These are phyloP conservation scores for Aproaerema taeniolella DNA, from an alignment of 2,888 invertebrate genomes.

Conservation along the genomic window DNA sequence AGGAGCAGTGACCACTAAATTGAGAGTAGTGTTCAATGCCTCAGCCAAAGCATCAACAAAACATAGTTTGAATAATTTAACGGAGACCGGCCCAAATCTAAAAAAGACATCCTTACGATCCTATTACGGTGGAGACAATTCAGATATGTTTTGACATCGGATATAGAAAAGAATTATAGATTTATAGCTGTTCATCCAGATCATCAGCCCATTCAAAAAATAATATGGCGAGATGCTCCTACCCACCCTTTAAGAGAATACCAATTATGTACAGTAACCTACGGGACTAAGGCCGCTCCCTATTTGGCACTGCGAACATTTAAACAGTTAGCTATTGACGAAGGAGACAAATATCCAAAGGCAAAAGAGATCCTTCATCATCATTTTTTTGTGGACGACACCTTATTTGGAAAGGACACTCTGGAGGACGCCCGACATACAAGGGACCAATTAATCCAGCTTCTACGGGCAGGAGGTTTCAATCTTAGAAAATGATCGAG, in stretches of 20 bases:
- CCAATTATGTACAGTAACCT: no score
- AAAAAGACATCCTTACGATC: conserved; percentile 17
- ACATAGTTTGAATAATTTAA: conserved; percentile 5
- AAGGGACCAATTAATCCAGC: conserved; percentile 5
- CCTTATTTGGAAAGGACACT: conserved; percentile 5
- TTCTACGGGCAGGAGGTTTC: conserved; percentile 11
- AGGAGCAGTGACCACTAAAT: conserved; percentile 12
- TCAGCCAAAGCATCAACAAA: conserved; percentile 2
- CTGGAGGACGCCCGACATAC: not conserved
- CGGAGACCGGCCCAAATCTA: conserved; percentile 9
- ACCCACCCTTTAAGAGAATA: conserved; percentile 1
- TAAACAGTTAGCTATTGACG: no score
- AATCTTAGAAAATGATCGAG: conserved; percentile 16
- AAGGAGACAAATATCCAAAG: conserved; percentile 13
- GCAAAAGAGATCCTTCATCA: conserved; percentile 2
- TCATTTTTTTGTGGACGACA: conserved; percentile 17
- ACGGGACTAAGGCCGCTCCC: no score
- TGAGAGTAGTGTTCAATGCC: conserved; percentile 14
- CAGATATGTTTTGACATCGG: conserved; percentile 17
- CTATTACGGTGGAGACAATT: conserved; percentile 19
- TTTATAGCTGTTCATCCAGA: conserved; percentile 13
- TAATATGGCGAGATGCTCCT: conserved; percentile 9
- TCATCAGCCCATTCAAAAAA: conserved; percentile 18
- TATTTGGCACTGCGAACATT: no score
- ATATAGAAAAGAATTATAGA: conserved; percentile 20